Conservation (phyloP, 2,113 vertebrate species). For the Columbina picui region DNA sequence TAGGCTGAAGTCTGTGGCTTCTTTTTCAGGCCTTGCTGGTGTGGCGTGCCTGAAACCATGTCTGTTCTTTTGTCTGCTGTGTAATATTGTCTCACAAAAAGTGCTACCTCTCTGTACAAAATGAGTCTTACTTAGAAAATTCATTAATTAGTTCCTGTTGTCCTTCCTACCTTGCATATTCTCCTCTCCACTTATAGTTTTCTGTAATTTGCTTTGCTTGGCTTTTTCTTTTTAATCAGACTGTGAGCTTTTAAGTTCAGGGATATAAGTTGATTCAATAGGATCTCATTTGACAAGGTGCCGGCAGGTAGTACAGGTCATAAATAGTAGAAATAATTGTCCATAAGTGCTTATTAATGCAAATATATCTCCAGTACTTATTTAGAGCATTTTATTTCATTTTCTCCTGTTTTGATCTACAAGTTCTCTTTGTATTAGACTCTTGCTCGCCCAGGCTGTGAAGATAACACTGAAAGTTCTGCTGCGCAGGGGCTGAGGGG, state of each 20-base stretch:
- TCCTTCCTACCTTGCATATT: not conserved
- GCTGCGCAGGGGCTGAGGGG: not conserved
- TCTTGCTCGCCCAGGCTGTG: not conserved
- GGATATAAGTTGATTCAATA: not conserved
- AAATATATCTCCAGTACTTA: not conserved
- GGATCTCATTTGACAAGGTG: not conserved
- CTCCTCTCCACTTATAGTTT: not conserved
- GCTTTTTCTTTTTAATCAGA: not conserved
- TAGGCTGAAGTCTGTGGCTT: not conserved
- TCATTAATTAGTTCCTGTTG: not conserved
- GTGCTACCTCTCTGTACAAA: not conserved
- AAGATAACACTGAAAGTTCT: not conserved
- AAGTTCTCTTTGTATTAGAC: not conserved
- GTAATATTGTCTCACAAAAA: not conserved
- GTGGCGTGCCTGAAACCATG: not conserved
- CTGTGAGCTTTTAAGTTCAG: not conserved
- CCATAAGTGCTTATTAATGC: not conserved
- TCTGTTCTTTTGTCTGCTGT: not conserved
- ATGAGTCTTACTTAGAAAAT: not conserved
- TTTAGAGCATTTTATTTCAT: not conserved
- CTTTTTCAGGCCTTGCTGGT: not conserved
- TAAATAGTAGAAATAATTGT: slow-evolving; percentile 1
- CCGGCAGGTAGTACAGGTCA: not conserved
- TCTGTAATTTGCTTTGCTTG: not conserved
- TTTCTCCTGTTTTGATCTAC: not conserved